Base-by-base conservation (phyloP, 2,113 vertebrate genomes). In the Lota lota region DNA sequence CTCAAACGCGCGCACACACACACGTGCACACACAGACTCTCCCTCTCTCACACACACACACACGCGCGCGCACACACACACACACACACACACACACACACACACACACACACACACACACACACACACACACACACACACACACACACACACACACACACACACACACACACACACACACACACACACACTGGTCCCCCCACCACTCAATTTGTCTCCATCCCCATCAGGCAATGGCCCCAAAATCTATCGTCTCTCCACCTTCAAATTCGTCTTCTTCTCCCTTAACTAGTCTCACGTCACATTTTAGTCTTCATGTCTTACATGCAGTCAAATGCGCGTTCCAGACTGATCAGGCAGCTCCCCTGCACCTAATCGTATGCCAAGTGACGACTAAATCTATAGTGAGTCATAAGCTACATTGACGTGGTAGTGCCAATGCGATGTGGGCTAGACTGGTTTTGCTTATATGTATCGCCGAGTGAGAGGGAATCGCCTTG, bases 241-340 rank as follows among this genome's bases (percentile, higher is more conserved):
- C 74, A 40, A 63, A 19, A 65, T 81, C 69, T 75, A 74, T 70
- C 67, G 59, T 21, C 64, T 66, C 64, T 28, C 62, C 40, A 33
- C 72, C 16, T 66, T 22, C 22, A 24, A 33, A 54, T 36, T 22
- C 68, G 40, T 50, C 64, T 40, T 58, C 21, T 68, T 72, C 79
- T 18, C 67, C 51, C 22, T 24, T 22, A 16, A 19, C 59, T 24
- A 22, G 47, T 63, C 65, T 5, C 60, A 68, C 74, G 56, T 75
- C 61, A 60, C 59, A 82, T 47, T 47, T 2, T n/a, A n/a, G n/a
- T n/a, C n/a, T n/a, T n/a, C n/a, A n/a, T 87, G 88, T 87, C 82
- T 85, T 88, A 87, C 90, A 93, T 88, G 87, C 91, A 88, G 90
- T 89, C 92, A 85, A 91, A 92, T 90, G 91, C 90, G 92, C 88